Percentiles rank a stretch among this genome's conserved stretches.
Evolutionary conservation across 2,888 invertebrate species (phyloP).

Genomic region (Dendrolimus houi): DNA sequence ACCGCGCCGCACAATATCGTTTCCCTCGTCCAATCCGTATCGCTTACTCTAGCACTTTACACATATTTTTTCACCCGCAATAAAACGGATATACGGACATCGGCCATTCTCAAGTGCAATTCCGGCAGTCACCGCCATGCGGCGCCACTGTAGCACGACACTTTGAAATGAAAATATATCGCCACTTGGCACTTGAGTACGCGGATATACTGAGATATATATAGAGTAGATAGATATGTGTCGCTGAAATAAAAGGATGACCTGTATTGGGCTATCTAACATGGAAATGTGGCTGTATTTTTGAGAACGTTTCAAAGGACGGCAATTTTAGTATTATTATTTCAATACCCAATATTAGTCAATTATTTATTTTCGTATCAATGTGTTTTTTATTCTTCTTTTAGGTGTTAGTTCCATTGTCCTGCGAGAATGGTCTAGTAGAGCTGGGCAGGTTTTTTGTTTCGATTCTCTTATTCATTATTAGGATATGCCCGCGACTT

Average conservation of each 20-base stretch:
- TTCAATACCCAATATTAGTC: no score
- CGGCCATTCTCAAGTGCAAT: slow-evolving; percentile 44
- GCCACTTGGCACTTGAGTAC: slow-evolving; percentile 37
- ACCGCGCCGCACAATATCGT: background rate
- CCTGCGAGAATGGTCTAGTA: no score
- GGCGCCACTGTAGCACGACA: slow-evolving; percentile 41
- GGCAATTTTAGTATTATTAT: no score
- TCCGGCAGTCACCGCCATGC: slow-evolving; percentile 56
- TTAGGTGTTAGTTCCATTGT: no score
- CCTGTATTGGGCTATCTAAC: no score
- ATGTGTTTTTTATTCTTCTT: no score
- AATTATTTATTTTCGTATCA: no score
- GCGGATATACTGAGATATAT: slow-evolving; percentile 20
- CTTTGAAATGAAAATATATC: slow-evolving; percentile 48
- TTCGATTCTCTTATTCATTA: no score
- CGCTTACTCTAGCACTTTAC: slow-evolving; percentile 27
- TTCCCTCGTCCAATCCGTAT: slow-evolving; percentile 28
- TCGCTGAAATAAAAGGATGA: background rate
- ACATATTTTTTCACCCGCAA: slow-evolving; percentile 36
- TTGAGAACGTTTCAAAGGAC: no score
- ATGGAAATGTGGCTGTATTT: no score
- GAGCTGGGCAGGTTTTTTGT: no score
- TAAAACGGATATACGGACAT: slow-evolving; percentile 36
- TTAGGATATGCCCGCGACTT: no score
- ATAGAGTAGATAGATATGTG: background rate